phyloP scores from a whole-genome alignment of 2,113 vertebrate species.

The Actinemys pallida region DNA sequence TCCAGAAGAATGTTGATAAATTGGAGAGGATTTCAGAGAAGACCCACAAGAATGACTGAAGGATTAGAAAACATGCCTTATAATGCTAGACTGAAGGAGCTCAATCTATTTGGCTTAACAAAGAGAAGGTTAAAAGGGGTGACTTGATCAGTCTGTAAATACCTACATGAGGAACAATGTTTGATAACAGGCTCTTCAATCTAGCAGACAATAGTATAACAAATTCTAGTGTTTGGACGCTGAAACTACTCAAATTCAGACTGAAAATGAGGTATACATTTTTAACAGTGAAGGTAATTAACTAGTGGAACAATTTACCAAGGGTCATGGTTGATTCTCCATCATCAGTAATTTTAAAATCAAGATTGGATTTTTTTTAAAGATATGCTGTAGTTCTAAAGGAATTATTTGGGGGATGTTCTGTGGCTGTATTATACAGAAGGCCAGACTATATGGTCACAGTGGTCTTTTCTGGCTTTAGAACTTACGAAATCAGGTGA shows the following conservation, averaged over 20 bases:
- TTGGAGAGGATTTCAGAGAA: too few relatives aligned
- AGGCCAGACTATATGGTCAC: background rate
- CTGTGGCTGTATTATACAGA: background rate
- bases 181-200: background rate
- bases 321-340: background rate
- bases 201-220: background rate
- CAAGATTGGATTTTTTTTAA: background rate
- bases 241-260: background rate
- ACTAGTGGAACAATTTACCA: background rate
- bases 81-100: background rate
- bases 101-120: background rate
- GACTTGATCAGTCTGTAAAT: background rate
- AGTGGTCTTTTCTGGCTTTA: background rate
- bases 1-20: too few relatives aligned
- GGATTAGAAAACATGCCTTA: background rate
- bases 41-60: too few relatives aligned
- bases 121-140: background rate
- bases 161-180: background rate
- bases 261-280: background rate
- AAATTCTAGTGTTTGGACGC: background rate
- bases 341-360: background rate
- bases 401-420: background rate
- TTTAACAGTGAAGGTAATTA: background rate
- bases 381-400: background rate
- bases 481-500: background rate